Evolutionary conservation across 2,113 vertebrate genomes (phyloP).

Genomic region (Capricornis sumatraensis): DNA sequence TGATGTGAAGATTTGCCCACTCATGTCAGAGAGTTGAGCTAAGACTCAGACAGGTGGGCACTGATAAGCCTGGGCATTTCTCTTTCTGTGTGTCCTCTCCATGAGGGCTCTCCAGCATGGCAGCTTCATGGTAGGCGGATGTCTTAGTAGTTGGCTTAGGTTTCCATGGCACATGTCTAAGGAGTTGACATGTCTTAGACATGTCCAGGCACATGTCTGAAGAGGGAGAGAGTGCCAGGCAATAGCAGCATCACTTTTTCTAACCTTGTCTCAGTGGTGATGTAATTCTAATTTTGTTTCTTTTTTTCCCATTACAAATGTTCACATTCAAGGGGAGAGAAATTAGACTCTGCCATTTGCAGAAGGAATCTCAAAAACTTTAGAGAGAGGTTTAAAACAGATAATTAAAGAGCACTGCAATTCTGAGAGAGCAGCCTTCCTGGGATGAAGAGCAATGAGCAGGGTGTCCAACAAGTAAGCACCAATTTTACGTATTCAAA

Average conservation of each 20-base stretch:
- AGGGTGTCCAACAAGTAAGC: not conserved
- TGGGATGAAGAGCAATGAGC: not conserved
- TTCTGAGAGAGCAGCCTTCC: not conserved
- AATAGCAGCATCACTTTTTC: not conserved
- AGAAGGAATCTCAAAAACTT: not conserved
- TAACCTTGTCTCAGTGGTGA: not conserved
- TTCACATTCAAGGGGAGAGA: not conserved
- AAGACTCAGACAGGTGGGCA: not conserved
- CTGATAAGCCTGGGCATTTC: not conserved
- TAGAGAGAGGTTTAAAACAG: not conserved
- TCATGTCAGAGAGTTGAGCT: not conserved
- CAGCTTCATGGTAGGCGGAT: fast-evolving
- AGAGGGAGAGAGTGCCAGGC: not conserved
- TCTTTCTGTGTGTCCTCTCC: not conserved
- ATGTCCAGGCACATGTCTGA: not conserved
- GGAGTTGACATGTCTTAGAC: no score
- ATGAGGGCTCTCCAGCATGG: not conserved
- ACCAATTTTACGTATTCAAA: not conserved
- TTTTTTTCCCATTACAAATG: not conserved
- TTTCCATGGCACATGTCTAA: not conserved
- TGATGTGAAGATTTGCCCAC: not conserved
- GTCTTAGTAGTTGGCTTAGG: not conserved
- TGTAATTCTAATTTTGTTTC: not conserved
- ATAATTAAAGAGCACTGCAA: no score
- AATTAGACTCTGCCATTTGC: not conserved